Evolutionary conservation across 2,888 invertebrate genomes (phyloP), one percentile per base, ranked within the genome.

Genomic region (Serrognathus titanus): DNA sequence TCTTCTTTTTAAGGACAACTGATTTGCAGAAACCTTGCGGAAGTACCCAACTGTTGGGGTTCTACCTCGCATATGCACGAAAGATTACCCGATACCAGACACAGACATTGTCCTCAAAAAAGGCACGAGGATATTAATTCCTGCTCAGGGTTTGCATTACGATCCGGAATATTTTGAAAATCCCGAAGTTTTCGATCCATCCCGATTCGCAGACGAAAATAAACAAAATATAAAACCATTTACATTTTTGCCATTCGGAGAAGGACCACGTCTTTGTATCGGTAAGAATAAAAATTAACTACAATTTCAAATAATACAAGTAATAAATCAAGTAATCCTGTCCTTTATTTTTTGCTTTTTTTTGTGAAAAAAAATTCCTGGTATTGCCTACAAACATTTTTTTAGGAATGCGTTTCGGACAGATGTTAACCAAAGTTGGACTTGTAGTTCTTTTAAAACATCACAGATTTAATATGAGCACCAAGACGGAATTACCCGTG

Each of bases 11-110:
- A 6, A n/a, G 46, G 13, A 11, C 37, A 37, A 11, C 37, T 54
- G 37, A 12, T 10, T 79, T 12, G 40, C 5, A 55, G 55, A 55
- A 51, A 55, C 55, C 13, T 36, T 55, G 31, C 12, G 55, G 6
- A 55, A 55, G 16, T 51, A 55, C 11, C 55, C 55, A 46, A 38
- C 55, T 7, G 24, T 55, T 2, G 39, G 46, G 5, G 12, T 38
- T 11, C 35, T 55, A 20, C 11, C 43, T 7, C 35, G 55, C 7
- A 40, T 46, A n/a, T 55, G 55, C 11, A 46, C 50, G 4, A 55
- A 55, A 38, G 55, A 55, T 45, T 55, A 55, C 20, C 1, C 9
- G 3, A 12, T 55, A 13, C 50, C 45, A 24, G 39, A 55, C 31
- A 20, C 24, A 11, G 36, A 55, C 35, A 45, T 55, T 13, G 31